phyloP scores from a whole-genome alignment of 2,888 invertebrate species.

The Agrotis segetum region DNA sequence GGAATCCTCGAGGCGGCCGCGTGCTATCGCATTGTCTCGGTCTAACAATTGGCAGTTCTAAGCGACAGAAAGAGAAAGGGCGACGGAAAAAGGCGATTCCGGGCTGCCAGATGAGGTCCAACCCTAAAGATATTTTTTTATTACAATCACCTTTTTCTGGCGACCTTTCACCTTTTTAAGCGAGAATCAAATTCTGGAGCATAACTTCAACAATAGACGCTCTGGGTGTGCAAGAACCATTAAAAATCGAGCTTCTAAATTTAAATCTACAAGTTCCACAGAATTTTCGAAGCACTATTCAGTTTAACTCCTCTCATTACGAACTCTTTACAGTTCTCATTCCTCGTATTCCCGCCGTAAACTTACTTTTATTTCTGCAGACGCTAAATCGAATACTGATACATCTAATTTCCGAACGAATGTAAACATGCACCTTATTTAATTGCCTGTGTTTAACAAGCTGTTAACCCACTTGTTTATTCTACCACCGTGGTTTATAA shows the following conservation, averaged over 20 bases:
- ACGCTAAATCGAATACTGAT: constrained; percentile 43
- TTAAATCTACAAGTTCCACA: constrained; percentile 1
- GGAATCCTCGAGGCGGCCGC: too few species aligned
- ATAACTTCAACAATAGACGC: too few species aligned
- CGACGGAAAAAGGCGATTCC: too few species aligned
- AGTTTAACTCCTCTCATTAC: constrained; percentile 42
- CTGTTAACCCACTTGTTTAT: constrained; percentile 64
- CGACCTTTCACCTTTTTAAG: too few species aligned
- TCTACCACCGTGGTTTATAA: constrained; percentile 51
- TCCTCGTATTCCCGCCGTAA: constrained; percentile 44
- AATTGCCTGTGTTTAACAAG: constrained; percentile 62
- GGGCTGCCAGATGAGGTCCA: too few species aligned
- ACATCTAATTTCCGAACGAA: constrained; percentile 54
- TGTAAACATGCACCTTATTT: constrained; percentile 61
- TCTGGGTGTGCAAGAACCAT: neutral
- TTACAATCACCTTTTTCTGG: too few species aligned
- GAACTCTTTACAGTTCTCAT: constrained; percentile 37
- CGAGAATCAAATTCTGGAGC: too few species aligned
- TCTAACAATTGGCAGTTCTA: too few species aligned
- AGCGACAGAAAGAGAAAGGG: too few species aligned
- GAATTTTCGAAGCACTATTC: constrained; percentile 27
- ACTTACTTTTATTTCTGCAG: constrained; percentile 56
- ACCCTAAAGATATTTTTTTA: too few species aligned
- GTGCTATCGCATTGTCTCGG: too few species aligned
- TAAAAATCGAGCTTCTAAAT: constrained; percentile 9